Conservation (phyloP, 2,888 invertebrate genomes). For the Drosophila putrida region DNA sequence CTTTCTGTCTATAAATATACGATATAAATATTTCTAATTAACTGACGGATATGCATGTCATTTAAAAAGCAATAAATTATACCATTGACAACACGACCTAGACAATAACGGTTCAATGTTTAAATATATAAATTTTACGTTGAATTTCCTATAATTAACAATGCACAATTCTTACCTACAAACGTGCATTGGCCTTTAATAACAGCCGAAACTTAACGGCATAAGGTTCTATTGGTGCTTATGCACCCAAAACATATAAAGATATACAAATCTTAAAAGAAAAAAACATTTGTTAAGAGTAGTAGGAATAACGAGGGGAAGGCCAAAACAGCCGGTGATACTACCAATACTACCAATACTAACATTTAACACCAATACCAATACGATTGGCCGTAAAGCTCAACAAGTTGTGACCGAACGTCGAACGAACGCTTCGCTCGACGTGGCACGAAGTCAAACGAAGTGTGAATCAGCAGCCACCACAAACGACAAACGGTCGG, state of each 20-base stretch:
- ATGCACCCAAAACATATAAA: constrained; percentile 37
- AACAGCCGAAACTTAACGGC: constrained; percentile 28
- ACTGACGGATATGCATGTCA: constrained; percentile 62
- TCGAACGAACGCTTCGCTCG: constrained; percentile 31
- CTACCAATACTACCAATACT: constrained; percentile 5
- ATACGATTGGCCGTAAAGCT: constrained; percentile 39
- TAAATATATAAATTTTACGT: constrained; percentile 3
- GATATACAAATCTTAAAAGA: constrained; percentile 19
- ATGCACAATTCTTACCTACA: constrained; percentile 12
- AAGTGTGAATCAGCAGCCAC: constrained; percentile 62
- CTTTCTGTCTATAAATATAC: constrained; percentile 10
- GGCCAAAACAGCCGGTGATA: constrained; percentile 37
- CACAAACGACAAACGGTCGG: constrained; percentile 29
- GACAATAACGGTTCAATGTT: constrained; percentile 48
- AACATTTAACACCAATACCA: not conserved
- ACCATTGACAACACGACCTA: constrained; percentile 42
- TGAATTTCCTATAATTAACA: constrained; percentile 33
- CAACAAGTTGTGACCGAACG: constrained; percentile 63
- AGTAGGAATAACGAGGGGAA: constrained; percentile 29
- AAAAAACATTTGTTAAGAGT: constrained; percentile 7
- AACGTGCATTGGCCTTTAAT: constrained; percentile 34
- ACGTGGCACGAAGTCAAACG: constrained; percentile 72
- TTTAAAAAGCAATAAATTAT: constrained; percentile 46
- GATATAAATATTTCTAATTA: constrained; percentile 30
- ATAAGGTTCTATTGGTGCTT: constrained; percentile 23